phyloP scores from a whole-genome alignment of 1,140 invertebrate genomes.

The Nomia melanderi region DNA sequence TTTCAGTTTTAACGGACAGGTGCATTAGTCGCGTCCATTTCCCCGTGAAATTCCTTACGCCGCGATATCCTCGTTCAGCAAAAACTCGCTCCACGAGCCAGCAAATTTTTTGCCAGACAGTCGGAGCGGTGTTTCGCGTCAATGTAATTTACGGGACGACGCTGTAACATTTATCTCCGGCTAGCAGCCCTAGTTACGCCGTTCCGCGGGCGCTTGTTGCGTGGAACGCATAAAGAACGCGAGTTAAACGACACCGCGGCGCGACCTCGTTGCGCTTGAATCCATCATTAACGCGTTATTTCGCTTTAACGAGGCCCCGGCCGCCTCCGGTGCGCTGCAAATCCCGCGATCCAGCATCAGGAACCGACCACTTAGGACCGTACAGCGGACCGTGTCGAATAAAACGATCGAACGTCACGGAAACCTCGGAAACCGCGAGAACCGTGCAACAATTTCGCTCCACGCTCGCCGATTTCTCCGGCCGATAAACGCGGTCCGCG shows the following conservation, averaged over 20 bases:
- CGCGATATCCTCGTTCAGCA: background rate
- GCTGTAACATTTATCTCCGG: conserved; percentile 27
- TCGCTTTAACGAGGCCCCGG: conserved; percentile 14
- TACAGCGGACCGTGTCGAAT: background rate
- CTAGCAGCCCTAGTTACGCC: background rate
- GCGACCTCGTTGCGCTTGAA: background rate
- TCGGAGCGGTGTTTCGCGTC: background rate
- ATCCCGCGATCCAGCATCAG: background rate
- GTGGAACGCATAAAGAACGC: conserved; percentile 14
- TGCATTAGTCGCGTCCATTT: background rate
- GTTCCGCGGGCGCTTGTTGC: background rate
- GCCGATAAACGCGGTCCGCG: background rate
- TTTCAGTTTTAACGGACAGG: background rate
- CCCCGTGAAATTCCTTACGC: background rate
- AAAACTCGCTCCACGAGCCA: background rate
- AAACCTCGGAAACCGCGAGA: background rate
- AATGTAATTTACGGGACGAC: conserved; percentile 16
- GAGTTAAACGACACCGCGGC: conserved; percentile 22
- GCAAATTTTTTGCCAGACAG: background rate
- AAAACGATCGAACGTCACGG: background rate
- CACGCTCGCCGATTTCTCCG: background rate
- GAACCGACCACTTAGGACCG: background rate
- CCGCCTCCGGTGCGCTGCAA: background rate
- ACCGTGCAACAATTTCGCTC: background rate
- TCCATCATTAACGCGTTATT: conserved; percentile 29